phyloP scores from a whole-genome alignment of 2,113 vertebrate genomes.

The Excalfactoria chinensis region DNA sequence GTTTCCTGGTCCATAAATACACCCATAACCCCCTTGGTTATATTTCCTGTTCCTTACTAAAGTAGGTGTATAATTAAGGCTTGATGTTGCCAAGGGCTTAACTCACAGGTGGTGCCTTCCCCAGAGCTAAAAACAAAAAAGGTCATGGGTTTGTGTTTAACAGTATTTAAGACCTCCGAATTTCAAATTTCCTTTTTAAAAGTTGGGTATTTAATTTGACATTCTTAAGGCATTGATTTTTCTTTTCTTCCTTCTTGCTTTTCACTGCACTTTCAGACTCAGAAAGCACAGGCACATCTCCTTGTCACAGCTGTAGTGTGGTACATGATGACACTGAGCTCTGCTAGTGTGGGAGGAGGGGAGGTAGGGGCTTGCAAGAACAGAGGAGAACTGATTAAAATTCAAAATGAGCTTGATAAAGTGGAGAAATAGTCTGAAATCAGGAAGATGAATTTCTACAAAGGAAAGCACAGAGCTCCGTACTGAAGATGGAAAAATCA shows the following conservation, averaged over 20 bases:
- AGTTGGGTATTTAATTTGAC: conserved; percentile 13
- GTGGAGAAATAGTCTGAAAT: conserved; percentile 57
- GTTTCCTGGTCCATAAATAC: neutral
- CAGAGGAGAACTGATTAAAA: conserved; percentile 58
- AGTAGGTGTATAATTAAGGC: neutral
- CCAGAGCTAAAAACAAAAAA: neutral
- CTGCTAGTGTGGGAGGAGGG: conserved; percentile 62
- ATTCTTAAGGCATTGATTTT: conserved; percentile 24
- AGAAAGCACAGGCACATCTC: neutral
- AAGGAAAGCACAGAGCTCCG: neutral
- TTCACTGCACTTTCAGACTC: conserved; percentile 31
- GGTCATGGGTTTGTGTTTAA: neutral
- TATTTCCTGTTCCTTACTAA: neutral
- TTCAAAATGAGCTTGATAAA: conserved; percentile 62
- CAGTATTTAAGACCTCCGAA: neutral
- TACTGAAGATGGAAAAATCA: conserved; percentile 53
- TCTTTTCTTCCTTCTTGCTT: conserved; percentile 40
- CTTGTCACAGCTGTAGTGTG: conserved; percentile 57
- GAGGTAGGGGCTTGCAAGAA: conserved; percentile 32
- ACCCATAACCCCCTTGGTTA: neutral
- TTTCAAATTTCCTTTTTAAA: neutral
- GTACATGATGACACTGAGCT: conserved; percentile 65
- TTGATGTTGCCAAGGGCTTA: neutral
- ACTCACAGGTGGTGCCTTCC: neutral
- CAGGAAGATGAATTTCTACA: conserved; percentile 54